Evolutionary conservation across 1,140 invertebrate species (phyloP).

Genomic region (Triops cancriformis): DNA sequence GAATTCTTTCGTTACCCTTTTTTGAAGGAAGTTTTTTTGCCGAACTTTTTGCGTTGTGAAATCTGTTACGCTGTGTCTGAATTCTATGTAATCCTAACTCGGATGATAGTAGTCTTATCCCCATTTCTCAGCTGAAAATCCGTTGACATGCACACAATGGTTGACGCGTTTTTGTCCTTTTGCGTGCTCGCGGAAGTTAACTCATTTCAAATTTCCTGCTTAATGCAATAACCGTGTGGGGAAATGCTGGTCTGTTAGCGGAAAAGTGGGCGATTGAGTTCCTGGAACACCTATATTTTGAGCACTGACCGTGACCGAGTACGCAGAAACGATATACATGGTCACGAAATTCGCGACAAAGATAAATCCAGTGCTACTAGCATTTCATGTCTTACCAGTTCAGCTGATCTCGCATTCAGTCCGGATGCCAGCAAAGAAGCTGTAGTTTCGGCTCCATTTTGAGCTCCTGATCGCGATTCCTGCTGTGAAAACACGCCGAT

Average conservation of each 20-base stretch:
- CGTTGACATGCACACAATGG: not conserved
- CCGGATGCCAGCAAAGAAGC: conserved; percentile 24
- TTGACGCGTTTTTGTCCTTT: conserved; percentile 1
- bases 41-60: not conserved
- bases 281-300: not conserved
- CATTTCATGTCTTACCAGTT: conserved; percentile 21
- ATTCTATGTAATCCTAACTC: not conserved
- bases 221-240: not conserved
- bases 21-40: not conserved
- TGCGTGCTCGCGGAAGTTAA: not conserved
- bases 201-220: not conserved
- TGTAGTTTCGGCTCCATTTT: conserved; percentile 22
- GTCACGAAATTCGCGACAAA: not conserved
- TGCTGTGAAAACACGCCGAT: not conserved
- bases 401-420: conserved; percentile 17
- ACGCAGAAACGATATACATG: not conserved
- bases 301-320: not conserved
- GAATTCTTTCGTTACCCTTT: no score
- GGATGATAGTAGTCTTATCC: not conserved
- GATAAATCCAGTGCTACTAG: not conserved
- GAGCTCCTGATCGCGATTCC: conserved; percentile 6
- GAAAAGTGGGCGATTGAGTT: not conserved
- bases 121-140: not conserved
- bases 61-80: not conserved
- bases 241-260: not conserved